phyloP scores from a whole-genome alignment of 1,140 invertebrate species.

The Augochlora pura region DNA sequence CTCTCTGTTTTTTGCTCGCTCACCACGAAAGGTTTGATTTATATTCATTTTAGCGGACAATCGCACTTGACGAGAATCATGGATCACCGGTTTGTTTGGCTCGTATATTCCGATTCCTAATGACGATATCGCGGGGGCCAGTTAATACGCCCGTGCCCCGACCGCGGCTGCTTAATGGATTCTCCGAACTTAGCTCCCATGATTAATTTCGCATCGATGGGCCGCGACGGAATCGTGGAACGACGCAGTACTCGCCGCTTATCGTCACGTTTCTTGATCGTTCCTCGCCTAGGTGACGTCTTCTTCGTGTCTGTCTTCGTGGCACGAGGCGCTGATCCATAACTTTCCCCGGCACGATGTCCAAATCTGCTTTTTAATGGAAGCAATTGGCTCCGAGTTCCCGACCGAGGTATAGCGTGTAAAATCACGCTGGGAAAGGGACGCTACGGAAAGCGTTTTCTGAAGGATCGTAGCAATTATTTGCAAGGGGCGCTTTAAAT shows the following conservation, averaged over 20 bases:
- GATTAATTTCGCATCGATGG: conserved; percentile 76
- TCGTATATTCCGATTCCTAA: conserved; percentile 61
- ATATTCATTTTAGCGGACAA: conserved; percentile 57
- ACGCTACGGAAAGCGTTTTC: too few relatives aligned
- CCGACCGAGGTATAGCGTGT: too few relatives aligned
- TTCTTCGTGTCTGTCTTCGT: conserved; percentile 18
- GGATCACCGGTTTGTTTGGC: conserved; percentile 23
- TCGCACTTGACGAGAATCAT: conserved; percentile 49
- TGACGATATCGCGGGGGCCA: conserved; percentile 60
- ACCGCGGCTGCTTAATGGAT: conserved; percentile 72
- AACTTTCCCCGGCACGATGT: too few relatives aligned
- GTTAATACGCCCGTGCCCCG: conserved; percentile 49
- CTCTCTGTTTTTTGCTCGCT: background rate
- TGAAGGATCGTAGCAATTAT: too few relatives aligned
- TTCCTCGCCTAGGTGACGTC: background rate
- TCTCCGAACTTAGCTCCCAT: conserved; percentile 76
- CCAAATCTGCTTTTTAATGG: too few relatives aligned
- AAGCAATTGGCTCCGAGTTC: too few relatives aligned
- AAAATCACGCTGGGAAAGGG: too few relatives aligned
- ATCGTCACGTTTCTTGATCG: conserved; percentile 61
- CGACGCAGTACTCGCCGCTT: conserved; percentile 38
- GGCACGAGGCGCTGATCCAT: too few relatives aligned
- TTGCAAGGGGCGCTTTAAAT: too few relatives aligned
- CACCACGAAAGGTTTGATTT: conserved; percentile 48
- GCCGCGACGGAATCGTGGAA: conserved; percentile 56